These are phyloP conservation scores for Maccullochella peelii DNA, from an alignment of 2,113 vertebrate species.

Conservation along the genomic window DNA sequence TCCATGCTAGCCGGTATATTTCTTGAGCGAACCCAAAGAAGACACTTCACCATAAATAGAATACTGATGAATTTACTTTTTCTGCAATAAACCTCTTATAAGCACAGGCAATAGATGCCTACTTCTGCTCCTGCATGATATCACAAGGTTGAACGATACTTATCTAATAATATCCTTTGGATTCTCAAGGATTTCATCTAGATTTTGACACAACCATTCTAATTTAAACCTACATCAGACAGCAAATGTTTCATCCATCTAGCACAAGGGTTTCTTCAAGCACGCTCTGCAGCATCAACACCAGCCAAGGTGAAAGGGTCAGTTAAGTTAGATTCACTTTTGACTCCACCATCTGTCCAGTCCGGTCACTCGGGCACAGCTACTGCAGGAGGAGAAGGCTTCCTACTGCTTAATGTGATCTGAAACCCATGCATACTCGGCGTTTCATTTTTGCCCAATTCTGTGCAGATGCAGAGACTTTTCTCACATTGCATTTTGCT, in stretches of 20 bases:
- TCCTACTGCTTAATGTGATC: slow-evolving; percentile 5
- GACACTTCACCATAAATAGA: neutral
- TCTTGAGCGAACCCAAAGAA: neutral
- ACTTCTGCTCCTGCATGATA: neutral
- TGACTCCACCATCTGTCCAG: slow-evolving; percentile 49
- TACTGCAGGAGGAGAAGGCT: neutral
- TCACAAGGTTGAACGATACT: neutral
- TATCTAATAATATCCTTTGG: neutral
- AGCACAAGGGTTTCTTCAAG: neutral
- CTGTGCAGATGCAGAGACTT: slow-evolving; percentile 1
- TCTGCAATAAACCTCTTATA: neutral
- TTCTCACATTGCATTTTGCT: neutral
- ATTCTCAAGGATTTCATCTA: neutral
- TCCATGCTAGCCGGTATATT: neutral
- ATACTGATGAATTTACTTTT: neutral
- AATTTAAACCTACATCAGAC: neutral
- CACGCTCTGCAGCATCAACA: neutral
- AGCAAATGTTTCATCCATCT: neutral
- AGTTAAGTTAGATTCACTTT: slow-evolving; percentile 39
- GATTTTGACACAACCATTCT: neutral
- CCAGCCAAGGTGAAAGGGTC: slow-evolving; percentile 29
- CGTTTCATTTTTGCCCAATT: neutral
- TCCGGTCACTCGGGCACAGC: slow-evolving; percentile 6
- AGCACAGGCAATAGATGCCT: neutral
- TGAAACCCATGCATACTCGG: neutral